Base-by-base conservation (phyloP, 2,888 invertebrate genomes). In the Ypsolopha sequella region DNA sequence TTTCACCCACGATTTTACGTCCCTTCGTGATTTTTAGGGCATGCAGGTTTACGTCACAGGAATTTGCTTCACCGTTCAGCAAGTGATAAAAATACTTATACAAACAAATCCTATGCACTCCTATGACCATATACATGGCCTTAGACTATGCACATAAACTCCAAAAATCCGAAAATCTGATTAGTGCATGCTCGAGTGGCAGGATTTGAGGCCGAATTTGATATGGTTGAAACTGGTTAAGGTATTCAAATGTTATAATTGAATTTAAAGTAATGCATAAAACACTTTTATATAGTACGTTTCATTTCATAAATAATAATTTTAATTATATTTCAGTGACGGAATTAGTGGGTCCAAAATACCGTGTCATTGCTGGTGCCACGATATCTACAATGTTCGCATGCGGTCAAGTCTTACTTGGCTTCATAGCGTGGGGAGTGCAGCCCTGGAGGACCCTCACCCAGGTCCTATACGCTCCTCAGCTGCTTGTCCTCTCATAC, bases 331-430 rank as follows among this genome's bases (percentile, higher is more conserved):
- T 80, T 82, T 33, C 76, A 93, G 93, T 91, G 41, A 90, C 94
- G 60, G 95, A 95, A 74, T 75, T 95, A 59, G 93, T 94, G 0
- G 93, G 93, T 0, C 92, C 93, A 4, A 89, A 89, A 54, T 90
- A 91, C 56, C 87, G 95, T 48, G 93, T 94, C 2, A 70, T 93
- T 13, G 92, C 91, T 6, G 92, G 94, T 48, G 91, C 92, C 7
- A 81, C 93, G n/a, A 88, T 92, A 36, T 91, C 91, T 24, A 89
- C 91, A 3, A 89, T 92, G 64, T 95, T 93, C 64, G 92, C 94
- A 0, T 56, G 92, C 6, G 94, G 95, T 0, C 93, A 93, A 77
- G 89, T 92, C n/a, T 60, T 91, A 1, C 78, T 93, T 7, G 94
- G 93, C 2, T 69, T 91, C 35, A 84, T 91, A 3, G 94, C 95